Evolutionary conservation across 23 tunicate genomes (phyloP).

Genomic region (Trididemnum clinides): DNA sequence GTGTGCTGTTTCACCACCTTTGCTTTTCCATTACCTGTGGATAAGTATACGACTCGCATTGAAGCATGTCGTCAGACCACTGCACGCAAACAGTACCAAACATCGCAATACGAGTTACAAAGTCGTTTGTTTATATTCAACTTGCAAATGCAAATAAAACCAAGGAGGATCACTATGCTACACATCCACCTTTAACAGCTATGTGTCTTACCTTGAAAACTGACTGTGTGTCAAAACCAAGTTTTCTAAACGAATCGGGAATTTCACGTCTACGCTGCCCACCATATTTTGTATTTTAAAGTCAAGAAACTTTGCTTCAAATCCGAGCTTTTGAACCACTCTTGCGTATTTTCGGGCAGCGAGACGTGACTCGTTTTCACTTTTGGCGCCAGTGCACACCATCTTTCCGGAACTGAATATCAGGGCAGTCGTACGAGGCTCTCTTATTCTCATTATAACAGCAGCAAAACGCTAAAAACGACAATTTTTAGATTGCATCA

Average conservation of each 20-base stretch:
- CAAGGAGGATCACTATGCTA: no score
- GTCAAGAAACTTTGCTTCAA: slow-evolving; percentile 96
- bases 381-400: slow-evolving; percentile 99
- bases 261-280: slow-evolving; percentile 98
- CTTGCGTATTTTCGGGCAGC: slow-evolving; percentile 99
- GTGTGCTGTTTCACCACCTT: no score
- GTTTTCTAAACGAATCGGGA: slow-evolving; percentile 92
- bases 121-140: no score
- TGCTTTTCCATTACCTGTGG: no score
- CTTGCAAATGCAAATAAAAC: no score
- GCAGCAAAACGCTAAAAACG: slow-evolving; percentile 94
- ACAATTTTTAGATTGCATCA: no score
- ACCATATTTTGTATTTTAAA: slow-evolving; percentile 99
- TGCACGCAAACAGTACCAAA: no score
- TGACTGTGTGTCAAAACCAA: slow-evolving; percentile 94
- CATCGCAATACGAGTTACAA: no score
- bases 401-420: slow-evolving; percentile 99
- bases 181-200: no score
- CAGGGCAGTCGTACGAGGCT: slow-evolving; percentile 97
- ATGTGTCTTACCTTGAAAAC: slow-evolving; percentile 76
- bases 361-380: slow-evolving; percentile 88
- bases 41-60: no score
- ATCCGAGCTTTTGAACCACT: slow-evolving; percentile 97
- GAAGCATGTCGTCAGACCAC: no score
- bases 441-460: slow-evolving; percentile 98